These are phyloP conservation scores for Itoplectis maculator DNA, from an alignment of 2,888 invertebrate genomes.

Conservation along the genomic window DNA sequence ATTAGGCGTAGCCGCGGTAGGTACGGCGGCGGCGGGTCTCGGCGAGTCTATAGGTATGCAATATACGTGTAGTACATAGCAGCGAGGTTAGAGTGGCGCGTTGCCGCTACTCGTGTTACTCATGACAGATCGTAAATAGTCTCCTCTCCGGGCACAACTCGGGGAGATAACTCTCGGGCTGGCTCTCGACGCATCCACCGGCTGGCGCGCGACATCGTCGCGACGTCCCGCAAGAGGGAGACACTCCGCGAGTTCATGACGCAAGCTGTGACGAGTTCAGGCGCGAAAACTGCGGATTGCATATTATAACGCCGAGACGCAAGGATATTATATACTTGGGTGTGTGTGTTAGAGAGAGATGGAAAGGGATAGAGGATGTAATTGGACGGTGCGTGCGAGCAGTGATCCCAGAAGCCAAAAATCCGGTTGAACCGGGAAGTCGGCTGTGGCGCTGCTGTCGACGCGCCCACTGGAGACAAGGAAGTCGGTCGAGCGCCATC, in stretches of 20 bases:
- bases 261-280: not conserved
- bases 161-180: conserved; percentile 18
- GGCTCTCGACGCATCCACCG: conserved; percentile 8
- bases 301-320: not conserved
- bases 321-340: conserved; percentile 14
- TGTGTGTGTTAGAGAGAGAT: not conserved
- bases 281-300: conserved; percentile 12
- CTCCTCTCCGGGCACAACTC: not conserved
- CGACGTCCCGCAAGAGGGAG: not conserved
- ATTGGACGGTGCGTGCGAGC: not conserved
- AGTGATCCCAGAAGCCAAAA: conserved; percentile 20
- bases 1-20: conserved; percentile 3
- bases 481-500: not conserved
- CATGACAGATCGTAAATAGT: conserved; percentile 49
- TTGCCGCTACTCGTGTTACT: conserved; percentile 53
- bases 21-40: not conserved
- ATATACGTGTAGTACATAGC: not conserved
- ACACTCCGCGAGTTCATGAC: not conserved
- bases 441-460: not conserved
- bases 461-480: not conserved
- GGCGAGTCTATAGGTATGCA: not conserved
- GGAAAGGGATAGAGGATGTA: not conserved
- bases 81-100: conserved; percentile 10
- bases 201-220: conserved; percentile 12
- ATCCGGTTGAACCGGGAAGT: conserved; percentile 45